Evolutionary conservation across 2,113 vertebrate species (phyloP).

Genomic region (Xyliphius kryptos): DNA sequence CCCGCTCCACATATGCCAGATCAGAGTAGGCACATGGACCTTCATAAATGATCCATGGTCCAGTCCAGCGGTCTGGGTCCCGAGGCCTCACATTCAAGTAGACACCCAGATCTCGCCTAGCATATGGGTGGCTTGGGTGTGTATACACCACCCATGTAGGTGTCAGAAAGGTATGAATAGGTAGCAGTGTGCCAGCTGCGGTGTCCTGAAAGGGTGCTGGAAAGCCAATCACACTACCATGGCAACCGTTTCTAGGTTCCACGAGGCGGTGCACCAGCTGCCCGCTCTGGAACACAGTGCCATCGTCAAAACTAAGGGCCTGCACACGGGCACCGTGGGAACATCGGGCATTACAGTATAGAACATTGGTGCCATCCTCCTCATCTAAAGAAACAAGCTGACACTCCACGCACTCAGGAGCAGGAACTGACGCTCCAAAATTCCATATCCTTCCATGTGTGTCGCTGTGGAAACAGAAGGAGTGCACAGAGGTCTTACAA

Average conservation of each 20-base stretch:
- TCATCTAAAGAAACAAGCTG: slow-evolving; percentile 83
- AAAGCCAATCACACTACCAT: slow-evolving; percentile 86
- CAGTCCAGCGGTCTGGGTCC: slow-evolving; percentile 79
- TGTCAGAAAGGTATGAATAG: slow-evolving; percentile 51
- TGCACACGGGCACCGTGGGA: slow-evolving; percentile 81
- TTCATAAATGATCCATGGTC: slow-evolving; percentile 88
- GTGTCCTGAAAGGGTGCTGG: slow-evolving; percentile 60
- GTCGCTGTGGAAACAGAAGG: slow-evolving; percentile 88
- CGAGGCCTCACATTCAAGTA: slow-evolving; percentile 78
- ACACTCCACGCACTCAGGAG: slow-evolving; percentile 82
- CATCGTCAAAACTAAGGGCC: slow-evolving; percentile 76
- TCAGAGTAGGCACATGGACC: slow-evolving; percentile 93
- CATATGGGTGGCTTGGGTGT: slow-evolving; percentile 74
- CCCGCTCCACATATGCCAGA: slow-evolving; percentile 73
- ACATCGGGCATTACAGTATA: slow-evolving; percentile 90
- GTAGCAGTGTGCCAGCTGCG: background rate
- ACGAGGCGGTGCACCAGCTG: slow-evolving; percentile 77
- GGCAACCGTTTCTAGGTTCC: slow-evolving; percentile 80
- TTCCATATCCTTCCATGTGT: slow-evolving; percentile 79
- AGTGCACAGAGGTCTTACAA: slow-evolving; percentile 77
- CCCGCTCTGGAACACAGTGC: slow-evolving; percentile 73
- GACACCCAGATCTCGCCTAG: slow-evolving; percentile 76
- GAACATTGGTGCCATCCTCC: slow-evolving; percentile 66
- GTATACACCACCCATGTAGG: slow-evolving; percentile 86
- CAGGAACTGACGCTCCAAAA: slow-evolving; percentile 74